Evolutionary conservation across 1,140 invertebrate genomes (phyloP), one percentile per base, ranked within the genome.

Genomic region (Lanistes nyassanus): DNA sequence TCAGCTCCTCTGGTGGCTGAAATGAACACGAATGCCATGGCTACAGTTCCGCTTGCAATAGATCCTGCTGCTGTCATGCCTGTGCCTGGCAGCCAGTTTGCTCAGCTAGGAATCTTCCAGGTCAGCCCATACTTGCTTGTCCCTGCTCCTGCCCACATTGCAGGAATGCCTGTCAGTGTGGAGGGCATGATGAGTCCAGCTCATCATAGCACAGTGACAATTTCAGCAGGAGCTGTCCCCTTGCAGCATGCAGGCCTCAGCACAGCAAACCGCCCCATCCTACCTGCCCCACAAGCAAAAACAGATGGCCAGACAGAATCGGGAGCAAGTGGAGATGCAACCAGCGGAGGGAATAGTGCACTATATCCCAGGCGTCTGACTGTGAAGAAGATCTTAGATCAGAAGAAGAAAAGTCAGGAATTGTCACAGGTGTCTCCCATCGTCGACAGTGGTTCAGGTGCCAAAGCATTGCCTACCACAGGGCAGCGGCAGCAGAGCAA

Each of bases 331-430:
- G 78, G 76, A 26, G 34, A 36, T 23, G 19, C 64, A 9, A 16
- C 23, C 4, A 37, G 53, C 21, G 29, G n/a, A 29, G 26, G 16
- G 3, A 56, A 42, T 7, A 55, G 47, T 19, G 31, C 19, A 1
- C 42, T 47, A 16, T 47, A 47, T 16, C 42, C 42, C 19, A 47
- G 42, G 9, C 42, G 42, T 47, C 42, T 72, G 55, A 72, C 70
- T 0, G 70, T 72, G 70, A 72, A 72, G 37, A 37, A 72, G 36
- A 60, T 72, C 23, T 55, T 72, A 2, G 70, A 72, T 37, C 37
- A 23, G 7, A 37, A 56, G 26, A 55, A 60, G 55, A 72, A 53
- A 29, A 70, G 5, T 53, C 39, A 37, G 42, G 68, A 70, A 34
- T 19, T 5, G 36, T n/a, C 37, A 11, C 56, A 60, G 56, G 56